Evolutionary conservation across 2,888 invertebrate genomes (phyloP), one percentile per base, ranked within the genome.

Genomic region (Drosophila suboccidentalis): DNA sequence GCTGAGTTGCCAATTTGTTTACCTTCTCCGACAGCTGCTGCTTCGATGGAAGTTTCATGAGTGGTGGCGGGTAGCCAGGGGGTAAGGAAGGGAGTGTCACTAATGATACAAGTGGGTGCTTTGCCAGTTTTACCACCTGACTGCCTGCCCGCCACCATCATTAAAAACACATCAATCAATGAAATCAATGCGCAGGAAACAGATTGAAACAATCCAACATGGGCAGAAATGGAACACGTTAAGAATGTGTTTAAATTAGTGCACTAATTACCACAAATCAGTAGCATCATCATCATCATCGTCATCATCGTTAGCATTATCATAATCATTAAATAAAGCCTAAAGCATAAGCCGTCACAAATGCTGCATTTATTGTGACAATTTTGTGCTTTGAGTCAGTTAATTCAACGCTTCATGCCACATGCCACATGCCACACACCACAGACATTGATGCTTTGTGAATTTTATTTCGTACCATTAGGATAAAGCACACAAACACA

Each of bases 121-220:
- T 47, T 9, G 38, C 4, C 64, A 36, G 72, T 44, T 39, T 54
- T 47, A 13, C 47, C 70, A 74, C 64, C 75, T 67, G 60, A 43
- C 29, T 67, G 60, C 46, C 26, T 26, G 29, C 29, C 19, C 63
- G 65, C 50, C 44, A 49, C 44, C 78, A 76, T 83, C 86, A 83
- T 75, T 78, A 87, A 83, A 87, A 80, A 65, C 71, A 59, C 86
- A 83, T 83, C 87, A 83, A 83, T 81, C 81, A 83, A 63, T 65
- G 65, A 75, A 82, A 82, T 75, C 80, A 85, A 82, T 82, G 78
- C 66, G 43, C 61, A 54, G 57, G 54, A 65, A 73, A 75, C 75
- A 71, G 80, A 82, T 82, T 82, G 64, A 63, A 64, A 71, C 73
- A 66, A 71, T 67, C 62, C 50, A 19, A 15, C 15, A 54, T 54